Evolutionary conservation across 2,797 vertebrate genomes (phyloP), one percentile per base, ranked within the genome.

Genomic region (Numenius phaeopus): DNA sequence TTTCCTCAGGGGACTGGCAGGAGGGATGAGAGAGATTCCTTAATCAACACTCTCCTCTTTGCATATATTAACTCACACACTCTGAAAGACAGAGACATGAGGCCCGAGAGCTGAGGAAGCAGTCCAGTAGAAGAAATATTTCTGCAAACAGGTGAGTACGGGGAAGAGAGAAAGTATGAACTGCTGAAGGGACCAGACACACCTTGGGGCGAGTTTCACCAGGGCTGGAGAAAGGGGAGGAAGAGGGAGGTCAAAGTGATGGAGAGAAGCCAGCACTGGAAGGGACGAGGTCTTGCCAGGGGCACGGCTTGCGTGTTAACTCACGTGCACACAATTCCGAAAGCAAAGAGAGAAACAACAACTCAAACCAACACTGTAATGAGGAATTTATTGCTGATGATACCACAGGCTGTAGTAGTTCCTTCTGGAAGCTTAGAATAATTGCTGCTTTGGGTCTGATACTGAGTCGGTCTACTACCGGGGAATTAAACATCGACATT

Each of bases 371-470:
- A 32, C 47, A 7, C 16, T n/a, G 14, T 23, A 77, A 44, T 50
- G 58, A 89, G 49, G 84, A 44, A 37, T 95, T 96, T 97, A 94
- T 96, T 94, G 87, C 69, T 9, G 29, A 46, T 23, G 55, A 21
- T 57, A 76, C 78, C 79, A 78, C 52, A 61, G n/a, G 66, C 90
- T 58, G 66, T 20, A n/a, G 42, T 23, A 65, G 42, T 49, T 71
- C 46, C 47, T 92, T 61, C 91, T 84, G 59, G 47, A 89, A 85
- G 61, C 37, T 78, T 37, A 54, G 69, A 89, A 26, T 22, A 57
- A 54, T 67, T 87, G 46, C 52, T 70, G 46, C 57, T 91, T 89
- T 77, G 61, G 29, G 44, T 82, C 37, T 89, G 71, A 11, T 19
- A n/a, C 1, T 77, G 79, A 21, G 26, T 24, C 26, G n/a, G 44